phyloP scores from a whole-genome alignment of 2,888 invertebrate genomes.

The Oscheius sp. region DNA sequence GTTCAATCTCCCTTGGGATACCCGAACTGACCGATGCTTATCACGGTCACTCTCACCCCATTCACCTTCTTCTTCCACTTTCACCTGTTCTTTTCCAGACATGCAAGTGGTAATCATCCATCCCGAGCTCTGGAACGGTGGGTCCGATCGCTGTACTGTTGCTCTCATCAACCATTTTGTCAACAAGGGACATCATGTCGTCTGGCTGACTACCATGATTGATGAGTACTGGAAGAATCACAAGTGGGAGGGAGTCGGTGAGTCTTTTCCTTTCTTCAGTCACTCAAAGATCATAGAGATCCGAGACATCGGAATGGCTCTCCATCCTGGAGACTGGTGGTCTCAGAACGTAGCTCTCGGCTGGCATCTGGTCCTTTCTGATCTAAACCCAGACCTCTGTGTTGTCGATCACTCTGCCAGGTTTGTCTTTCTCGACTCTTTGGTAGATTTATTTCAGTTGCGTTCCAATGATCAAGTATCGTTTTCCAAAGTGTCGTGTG shows the following conservation, averaged over 20 bases:
- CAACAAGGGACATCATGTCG: constrained; percentile 59
- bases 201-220: constrained; percentile 73
- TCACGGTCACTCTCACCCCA: constrained; percentile 25
- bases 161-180: constrained; percentile 70
- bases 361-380: constrained; percentile 65
- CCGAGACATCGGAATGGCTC: constrained; percentile 61
- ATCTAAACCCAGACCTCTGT: constrained; percentile 69
- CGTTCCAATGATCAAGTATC: constrained; percentile 72
- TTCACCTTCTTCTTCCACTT: constrained; percentile 13
- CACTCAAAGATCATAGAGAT: constrained; percentile 58
- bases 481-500: constrained; percentile 68
- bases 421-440: constrained; percentile 39
- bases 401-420: constrained; percentile 72
- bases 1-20: constrained; percentile 15
- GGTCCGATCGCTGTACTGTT: constrained; percentile 72
- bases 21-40: neutral
- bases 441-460: constrained; percentile 55
- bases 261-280: constrained; percentile 24
- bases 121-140: constrained; percentile 73
- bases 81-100: constrained; percentile 39
- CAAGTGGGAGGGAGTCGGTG: constrained; percentile 69
- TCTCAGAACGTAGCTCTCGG: constrained; percentile 71
- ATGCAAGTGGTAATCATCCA: constrained; percentile 73
- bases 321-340: constrained; percentile 73
- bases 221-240: constrained; percentile 72